Conservation (phyloP, 2,113 vertebrate species). For the Steatornis caripensis region DNA sequence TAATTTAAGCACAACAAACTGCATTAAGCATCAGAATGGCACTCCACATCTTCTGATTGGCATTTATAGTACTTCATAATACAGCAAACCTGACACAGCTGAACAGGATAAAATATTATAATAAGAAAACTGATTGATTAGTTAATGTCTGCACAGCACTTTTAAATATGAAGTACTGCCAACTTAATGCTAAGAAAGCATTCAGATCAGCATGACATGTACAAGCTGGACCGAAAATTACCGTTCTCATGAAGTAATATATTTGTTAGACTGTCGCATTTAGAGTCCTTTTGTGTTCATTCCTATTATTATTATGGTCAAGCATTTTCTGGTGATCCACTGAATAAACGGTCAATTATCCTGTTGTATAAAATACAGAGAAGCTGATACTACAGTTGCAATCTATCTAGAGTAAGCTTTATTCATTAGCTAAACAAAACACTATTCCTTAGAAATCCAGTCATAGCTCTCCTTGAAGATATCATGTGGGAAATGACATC, state of each 20-base stretch:
- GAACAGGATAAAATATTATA: neutral
- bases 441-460: neutral
- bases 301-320: neutral
- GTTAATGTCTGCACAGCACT: neutral
- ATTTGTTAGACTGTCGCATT: neutral
- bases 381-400: neutral
- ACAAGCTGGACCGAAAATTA: neutral
- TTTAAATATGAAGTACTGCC: neutral
- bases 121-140: slow-evolving; percentile 19
- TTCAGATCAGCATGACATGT: neutral
- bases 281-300: neutral
- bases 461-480: neutral
- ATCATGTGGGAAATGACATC: neutral
- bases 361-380: neutral
- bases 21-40: neutral
- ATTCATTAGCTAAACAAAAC: neutral
- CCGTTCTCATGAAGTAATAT: neutral
- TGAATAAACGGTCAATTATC: neutral
- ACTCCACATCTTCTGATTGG: neutral
- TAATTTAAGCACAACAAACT: neutral
- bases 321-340: neutral
- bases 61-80: neutral
- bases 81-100: neutral
- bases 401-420: neutral
- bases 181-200: neutral